Evolutionary conservation across 2,888 invertebrate genomes (phyloP), one percentile per base, ranked within the genome.

Genomic region (Lasiommata megera): DNA sequence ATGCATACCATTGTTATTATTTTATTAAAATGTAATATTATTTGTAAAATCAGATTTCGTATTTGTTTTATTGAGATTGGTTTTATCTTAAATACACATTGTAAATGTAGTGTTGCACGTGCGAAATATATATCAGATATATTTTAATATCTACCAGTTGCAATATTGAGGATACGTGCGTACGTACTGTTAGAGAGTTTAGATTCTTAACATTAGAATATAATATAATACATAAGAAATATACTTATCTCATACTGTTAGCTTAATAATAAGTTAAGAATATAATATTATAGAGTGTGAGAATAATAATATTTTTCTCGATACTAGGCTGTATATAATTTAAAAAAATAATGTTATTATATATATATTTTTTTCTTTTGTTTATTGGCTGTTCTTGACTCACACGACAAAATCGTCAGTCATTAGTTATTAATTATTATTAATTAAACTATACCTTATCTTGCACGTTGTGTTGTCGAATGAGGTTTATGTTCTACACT

Each of bases 211-310:
- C 75, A 75, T 72, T 84, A 84, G 79, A 72, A 77, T 82, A 58
- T 84, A 28, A 44, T 12, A 44, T 40, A 9, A 80, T 76, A 77
- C 67, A 75, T 73, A 74, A 80, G 80, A 79, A 77, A 80, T 70
- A 72, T 71, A 71, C 65, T 79, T 81, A 82, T 86, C 84, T 84
- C 81, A 79, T 87, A 86, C 77, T 80, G 77, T 84, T 85, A 86
- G 83, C 78, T 81, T 79, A 79, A 80, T 52, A 46, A 74, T 74
- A 84, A 81, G 80, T 80, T 81, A 69, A 72, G 73, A 72, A 73
- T 72, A 62, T 59, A 44, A 16, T 28, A 50, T 37, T 36, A 58
- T 59, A 60, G 62, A 62, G 67, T 64, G 64, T 66, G 64, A 66
- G 59, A 60, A 61, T 31, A 31, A 34, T 34, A 34, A 34, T 34